Conservation (phyloP, 2,113 vertebrate genomes). For the Zosterops lateralis region DNA sequence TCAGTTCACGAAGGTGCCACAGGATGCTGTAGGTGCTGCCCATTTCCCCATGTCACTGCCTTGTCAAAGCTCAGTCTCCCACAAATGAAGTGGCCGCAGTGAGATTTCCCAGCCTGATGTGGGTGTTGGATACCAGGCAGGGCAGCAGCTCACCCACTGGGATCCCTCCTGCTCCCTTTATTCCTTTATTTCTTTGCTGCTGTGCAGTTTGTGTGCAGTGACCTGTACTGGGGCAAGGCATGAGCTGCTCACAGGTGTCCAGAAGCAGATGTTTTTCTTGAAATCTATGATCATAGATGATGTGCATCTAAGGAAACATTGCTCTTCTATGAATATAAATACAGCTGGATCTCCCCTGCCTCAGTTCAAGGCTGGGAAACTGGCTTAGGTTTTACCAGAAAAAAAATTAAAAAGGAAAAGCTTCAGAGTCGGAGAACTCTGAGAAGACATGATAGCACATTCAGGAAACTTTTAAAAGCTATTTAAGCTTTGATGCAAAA, state of each 20-base stretch:
- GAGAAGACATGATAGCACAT: neutral
- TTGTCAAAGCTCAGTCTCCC: neutral
- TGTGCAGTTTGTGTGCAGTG: neutral
- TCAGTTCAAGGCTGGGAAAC: neutral
- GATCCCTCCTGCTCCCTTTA: neutral
- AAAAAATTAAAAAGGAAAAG: neutral
- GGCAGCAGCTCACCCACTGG: neutral
- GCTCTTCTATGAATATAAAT: neutral
- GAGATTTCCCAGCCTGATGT: rapidly evolving
- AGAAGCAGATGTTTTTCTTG: neutral
- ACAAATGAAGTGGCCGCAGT: too few relatives aligned
- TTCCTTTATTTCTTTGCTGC: neutral
- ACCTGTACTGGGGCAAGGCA: rapidly evolving
- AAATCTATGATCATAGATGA: neutral
- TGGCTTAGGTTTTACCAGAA: neutral
- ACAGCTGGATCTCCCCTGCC: neutral
- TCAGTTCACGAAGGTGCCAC: rapidly evolving
- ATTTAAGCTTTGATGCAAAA: neutral
- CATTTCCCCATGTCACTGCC: rapidly evolving
- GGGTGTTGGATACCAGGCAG: rapidly evolving
- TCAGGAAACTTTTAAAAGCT: neutral
- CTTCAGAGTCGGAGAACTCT: neutral
- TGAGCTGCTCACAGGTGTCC: neutral
- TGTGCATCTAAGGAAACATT: neutral
- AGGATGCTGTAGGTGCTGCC: neutral